phyloP scores from a whole-genome alignment of 1,140 invertebrate species.

The Drosophila seguyi region DNA sequence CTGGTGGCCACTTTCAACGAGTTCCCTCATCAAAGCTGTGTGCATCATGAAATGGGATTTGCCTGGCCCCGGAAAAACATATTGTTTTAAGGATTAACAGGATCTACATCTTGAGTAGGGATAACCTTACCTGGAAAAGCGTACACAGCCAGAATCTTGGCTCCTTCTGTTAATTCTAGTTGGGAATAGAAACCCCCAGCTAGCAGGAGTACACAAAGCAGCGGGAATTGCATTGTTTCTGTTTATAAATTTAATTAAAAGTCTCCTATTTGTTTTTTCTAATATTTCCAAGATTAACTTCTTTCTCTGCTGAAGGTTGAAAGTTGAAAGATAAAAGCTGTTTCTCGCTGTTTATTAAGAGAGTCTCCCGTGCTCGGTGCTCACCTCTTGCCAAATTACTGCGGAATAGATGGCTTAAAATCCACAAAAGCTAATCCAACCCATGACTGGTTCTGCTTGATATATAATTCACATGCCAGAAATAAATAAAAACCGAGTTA shows the following conservation, averaged over 20 bases:
- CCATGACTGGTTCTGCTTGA: background rate
- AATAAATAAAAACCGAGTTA: background rate
- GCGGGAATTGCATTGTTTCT: slow-evolving; percentile 6
- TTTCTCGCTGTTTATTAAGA: background rate
- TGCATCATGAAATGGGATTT: slow-evolving; percentile 79
- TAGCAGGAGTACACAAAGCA: slow-evolving; percentile 26
- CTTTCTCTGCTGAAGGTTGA: background rate
- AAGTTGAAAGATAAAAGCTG: background rate
- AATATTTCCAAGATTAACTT: background rate
- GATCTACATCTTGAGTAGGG: background rate
- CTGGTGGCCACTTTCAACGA: slow-evolving; percentile 67
- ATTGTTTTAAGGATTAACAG: background rate
- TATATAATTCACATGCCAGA: background rate
- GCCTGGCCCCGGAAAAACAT: slow-evolving; percentile 23
- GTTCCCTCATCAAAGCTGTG: slow-evolving; percentile 65
- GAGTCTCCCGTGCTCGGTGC: background rate
- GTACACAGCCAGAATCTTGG: slow-evolving; percentile 71
- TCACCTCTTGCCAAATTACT: background rate
- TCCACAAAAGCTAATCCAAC: background rate
- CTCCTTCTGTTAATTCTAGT: background rate
- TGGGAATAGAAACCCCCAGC: background rate
- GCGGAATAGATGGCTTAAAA: background rate
- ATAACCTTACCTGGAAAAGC: slow-evolving; percentile 66
- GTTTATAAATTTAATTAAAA: slow-evolving; percentile 4
- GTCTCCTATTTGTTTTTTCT: background rate